Evolutionary conservation across 1,140 invertebrate species (phyloP).

Genomic region (Colletes latitarsis): DNA sequence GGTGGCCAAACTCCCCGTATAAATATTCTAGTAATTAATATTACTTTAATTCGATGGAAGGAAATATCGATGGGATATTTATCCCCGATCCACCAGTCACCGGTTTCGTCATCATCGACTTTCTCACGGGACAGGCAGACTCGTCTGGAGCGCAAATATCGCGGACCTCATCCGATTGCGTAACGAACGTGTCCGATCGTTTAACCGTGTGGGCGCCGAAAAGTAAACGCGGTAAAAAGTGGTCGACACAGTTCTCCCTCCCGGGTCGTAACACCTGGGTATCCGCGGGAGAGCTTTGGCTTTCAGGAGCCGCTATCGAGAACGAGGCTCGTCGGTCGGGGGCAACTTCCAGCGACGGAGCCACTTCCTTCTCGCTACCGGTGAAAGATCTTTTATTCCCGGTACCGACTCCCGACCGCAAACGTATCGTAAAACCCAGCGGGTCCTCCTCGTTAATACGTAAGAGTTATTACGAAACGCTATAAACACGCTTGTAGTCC

Average conservation of each 20-base stretch:
- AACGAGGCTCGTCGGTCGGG: background rate
- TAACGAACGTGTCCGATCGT: background rate
- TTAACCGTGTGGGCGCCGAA: conserved; percentile 38
- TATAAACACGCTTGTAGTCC: too few relatives aligned
- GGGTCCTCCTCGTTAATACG: too few relatives aligned
- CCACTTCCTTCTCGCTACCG: too few relatives aligned
- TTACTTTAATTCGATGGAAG: background rate
- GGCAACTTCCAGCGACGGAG: too few relatives aligned
- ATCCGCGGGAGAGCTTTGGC: too few relatives aligned
- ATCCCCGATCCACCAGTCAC: background rate
- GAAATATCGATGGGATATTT: background rate
- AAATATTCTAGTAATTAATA: too few relatives aligned
- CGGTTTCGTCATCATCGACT: conserved; percentile 22
- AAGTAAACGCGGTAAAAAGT: conserved; percentile 29
- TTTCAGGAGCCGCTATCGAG: background rate
- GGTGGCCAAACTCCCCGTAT: too few relatives aligned
- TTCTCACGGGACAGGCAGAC: conserved; percentile 23
- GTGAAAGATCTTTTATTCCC: too few relatives aligned
- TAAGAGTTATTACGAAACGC: too few relatives aligned
- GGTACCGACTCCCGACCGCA: too few relatives aligned
- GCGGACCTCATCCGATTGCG: conserved; percentile 13
- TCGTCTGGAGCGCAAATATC: conserved; percentile 30
- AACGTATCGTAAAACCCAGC: too few relatives aligned
- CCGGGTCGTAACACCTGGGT: background rate
- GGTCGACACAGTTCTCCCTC: conserved; percentile 8